phyloP scores from a whole-genome alignment of 1,140 invertebrate species.

The Adelges cooleyi region DNA sequence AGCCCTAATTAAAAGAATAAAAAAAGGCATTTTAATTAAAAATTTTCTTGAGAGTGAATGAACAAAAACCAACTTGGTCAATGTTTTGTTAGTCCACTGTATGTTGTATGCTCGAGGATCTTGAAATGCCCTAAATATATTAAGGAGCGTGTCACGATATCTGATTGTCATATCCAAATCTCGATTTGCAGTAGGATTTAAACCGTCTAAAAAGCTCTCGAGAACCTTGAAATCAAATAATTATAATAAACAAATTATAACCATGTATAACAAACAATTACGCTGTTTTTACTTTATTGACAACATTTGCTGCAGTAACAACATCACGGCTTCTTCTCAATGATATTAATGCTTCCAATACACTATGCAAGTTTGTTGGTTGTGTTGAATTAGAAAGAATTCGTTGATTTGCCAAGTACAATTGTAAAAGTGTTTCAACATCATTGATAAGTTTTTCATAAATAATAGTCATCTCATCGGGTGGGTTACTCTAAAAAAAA shows the following conservation, averaged over 20 bases:
- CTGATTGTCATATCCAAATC: constrained; percentile 55
- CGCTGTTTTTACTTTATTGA: constrained; percentile 62
- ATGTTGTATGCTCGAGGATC: constrained; percentile 74
- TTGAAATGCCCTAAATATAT: constrained; percentile 77
- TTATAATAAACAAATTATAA: background rate
- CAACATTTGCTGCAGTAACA: constrained; percentile 54
- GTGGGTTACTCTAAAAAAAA: constrained; percentile 32
- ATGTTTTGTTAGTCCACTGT: constrained; percentile 79
- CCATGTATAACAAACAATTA: too few relatives aligned
- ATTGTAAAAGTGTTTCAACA: constrained; percentile 45
- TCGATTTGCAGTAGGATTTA: constrained; percentile 40
- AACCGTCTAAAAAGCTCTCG: constrained; percentile 69
- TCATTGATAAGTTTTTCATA: constrained; percentile 52
- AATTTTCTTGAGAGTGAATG: background rate
- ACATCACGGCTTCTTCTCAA: constrained; percentile 60
- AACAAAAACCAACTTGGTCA: constrained; percentile 51
- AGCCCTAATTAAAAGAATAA: constrained; percentile 35
- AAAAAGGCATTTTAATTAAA: constrained; percentile 20
- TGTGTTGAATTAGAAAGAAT: too few relatives aligned
- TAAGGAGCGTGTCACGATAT: constrained; percentile 75
- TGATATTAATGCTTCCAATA: too few relatives aligned
- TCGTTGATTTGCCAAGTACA: background rate
- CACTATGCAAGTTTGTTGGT: too few relatives aligned
- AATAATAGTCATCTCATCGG: constrained; percentile 50
- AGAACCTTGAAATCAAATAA: constrained; percentile 49